A percentile compares a stretch with the other conserved stretches of the same genome.
phyloP scores from a whole-genome alignment of 2,797 vertebrate species.

The Intellagama lesueurii region DNA sequence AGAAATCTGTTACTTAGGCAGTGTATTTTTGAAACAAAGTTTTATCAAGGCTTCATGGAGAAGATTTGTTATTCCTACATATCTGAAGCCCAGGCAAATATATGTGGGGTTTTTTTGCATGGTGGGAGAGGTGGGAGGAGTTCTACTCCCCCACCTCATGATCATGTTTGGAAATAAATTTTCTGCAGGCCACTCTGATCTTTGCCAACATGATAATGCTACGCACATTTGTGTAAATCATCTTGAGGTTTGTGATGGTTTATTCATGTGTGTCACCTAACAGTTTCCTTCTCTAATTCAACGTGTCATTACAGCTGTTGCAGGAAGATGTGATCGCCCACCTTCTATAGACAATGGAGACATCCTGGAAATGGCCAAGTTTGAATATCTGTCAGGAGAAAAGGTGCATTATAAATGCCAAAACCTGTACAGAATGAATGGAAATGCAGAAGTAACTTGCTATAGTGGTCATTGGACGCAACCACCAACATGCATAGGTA shows the following conservation, averaged over 20 bases:
- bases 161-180: not conserved
- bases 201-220: not conserved
- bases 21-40: too few species aligned
- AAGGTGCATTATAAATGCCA: not conserved
- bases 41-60: too few species aligned
- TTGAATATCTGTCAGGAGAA: not conserved
- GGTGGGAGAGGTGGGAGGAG: too few species aligned
- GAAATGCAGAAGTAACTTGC: not conserved
- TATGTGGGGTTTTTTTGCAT: too few species aligned
- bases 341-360: conserved; percentile 26
- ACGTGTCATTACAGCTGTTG: not conserved
- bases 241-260: not conserved
- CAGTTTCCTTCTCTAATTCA: not conserved
- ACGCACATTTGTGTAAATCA: not conserved
- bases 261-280: not conserved
- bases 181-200: not conserved
- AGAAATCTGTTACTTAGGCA: too few species aligned
- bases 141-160: too few species aligned
- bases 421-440: not conserved
- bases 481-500: conserved; percentile 6
- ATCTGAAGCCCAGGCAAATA: too few species aligned
- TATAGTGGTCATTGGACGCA: not conserved
- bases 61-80: too few species aligned
- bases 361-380: fast-evolving
- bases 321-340: not conserved